These are phyloP conservation scores for Halcyon chelicuti DNA, from an alignment of 2,797 vertebrate species.

Conservation along the genomic window DNA sequence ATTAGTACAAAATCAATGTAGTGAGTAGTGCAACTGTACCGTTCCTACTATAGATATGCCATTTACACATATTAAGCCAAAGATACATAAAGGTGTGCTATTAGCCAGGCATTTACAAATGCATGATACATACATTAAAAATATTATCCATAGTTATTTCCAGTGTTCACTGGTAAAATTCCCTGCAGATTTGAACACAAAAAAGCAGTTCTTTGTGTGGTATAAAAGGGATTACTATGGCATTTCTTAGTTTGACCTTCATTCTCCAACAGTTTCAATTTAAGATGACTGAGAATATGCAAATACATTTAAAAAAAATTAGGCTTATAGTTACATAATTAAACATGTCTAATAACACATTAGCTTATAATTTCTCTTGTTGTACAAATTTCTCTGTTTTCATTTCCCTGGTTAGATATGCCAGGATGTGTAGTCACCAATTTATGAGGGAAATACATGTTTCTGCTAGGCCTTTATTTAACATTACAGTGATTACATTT, in stretches of 20 bases:
- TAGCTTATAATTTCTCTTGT: constrained; percentile 44
- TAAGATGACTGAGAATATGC: constrained; percentile 63
- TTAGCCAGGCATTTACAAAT: constrained; percentile 77
- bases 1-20: background rate
- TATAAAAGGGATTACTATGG: constrained; percentile 54
- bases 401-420: constrained; percentile 9
- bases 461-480: constrained; percentile 52
- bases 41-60: constrained; percentile 66
- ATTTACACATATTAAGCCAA: constrained; percentile 74
- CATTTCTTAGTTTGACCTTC: constrained; percentile 67
- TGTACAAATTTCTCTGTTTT: background rate
- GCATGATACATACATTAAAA: constrained; percentile 68
- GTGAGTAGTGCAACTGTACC: constrained; percentile 45
- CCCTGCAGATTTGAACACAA: constrained; percentile 54
- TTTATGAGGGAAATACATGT: constrained; percentile 57
- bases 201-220: constrained; percentile 21
- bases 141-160: constrained; percentile 73
- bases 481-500: constrained; percentile 22
- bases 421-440: background rate
- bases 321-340: constrained; percentile 62
- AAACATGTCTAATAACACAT: constrained; percentile 58
- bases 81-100: constrained; percentile 77
- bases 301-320: constrained; percentile 65
- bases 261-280: constrained; percentile 60
- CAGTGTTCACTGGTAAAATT: constrained; percentile 64